Conservation (phyloP, 2,888 invertebrate species). For the Ferrisia virgata region DNA sequence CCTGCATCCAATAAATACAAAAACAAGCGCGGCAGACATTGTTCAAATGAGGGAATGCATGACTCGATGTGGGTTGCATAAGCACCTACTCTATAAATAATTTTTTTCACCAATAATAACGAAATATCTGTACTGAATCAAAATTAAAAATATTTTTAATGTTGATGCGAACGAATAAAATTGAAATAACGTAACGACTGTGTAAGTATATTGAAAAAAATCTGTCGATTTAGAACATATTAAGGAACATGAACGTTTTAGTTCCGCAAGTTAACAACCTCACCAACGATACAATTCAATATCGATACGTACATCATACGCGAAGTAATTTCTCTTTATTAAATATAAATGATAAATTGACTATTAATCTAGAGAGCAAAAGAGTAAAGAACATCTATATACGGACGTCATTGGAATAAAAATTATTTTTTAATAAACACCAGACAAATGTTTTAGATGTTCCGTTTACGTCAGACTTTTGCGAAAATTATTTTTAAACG, state of each 20-base stretch:
- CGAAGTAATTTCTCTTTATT: not conserved
- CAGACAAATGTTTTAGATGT: too few species aligned
- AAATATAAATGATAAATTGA: not conserved
- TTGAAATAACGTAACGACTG: too few species aligned
- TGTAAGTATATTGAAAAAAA: not conserved
- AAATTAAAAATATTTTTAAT: too few species aligned
- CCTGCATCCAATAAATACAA: not conserved
- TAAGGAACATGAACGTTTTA: not conserved
- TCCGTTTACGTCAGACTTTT: not conserved
- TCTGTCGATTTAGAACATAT: not conserved
- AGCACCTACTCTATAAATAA: too few species aligned
- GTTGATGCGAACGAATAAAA: too few species aligned
- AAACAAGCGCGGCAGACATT: not conserved
- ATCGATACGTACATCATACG: not conserved
- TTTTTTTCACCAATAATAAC: too few species aligned
- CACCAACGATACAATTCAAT: not conserved
- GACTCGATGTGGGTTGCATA: not conserved
- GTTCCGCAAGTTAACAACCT: not conserved
- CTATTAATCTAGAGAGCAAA: not conserved
- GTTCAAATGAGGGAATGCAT: not conserved
- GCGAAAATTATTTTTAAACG: too few species aligned
- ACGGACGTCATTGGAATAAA: not conserved
- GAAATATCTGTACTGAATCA: too few species aligned
- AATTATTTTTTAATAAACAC: not conserved
- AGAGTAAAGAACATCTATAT: not conserved